Conservation (phyloP, 2,113 vertebrate species). For the Chloroceryle aenea region DNA sequence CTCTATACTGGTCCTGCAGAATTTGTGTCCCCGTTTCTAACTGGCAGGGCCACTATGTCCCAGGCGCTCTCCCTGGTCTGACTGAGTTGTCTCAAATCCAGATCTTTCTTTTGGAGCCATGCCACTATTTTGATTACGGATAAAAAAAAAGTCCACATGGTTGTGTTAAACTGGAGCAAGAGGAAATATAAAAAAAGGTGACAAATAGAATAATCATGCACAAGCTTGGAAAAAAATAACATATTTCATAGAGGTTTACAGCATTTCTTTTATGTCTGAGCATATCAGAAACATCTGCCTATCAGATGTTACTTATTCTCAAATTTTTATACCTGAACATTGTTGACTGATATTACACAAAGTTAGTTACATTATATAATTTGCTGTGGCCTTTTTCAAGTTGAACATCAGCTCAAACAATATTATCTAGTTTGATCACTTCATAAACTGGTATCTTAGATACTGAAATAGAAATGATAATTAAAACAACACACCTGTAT, state of each 20-base stretch:
- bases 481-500: not conserved
- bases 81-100: not conserved
- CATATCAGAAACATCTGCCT: no score
- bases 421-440: not conserved
- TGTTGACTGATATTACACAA: not conserved
- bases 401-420: not conserved
- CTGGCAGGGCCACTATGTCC: not conserved
- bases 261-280: not conserved
- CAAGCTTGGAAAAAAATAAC: not conserved
- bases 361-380: not conserved
- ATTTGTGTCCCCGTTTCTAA: not conserved
- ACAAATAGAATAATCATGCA: not conserved
- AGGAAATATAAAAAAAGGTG: not conserved
- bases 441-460: not conserved
- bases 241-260: not conserved
- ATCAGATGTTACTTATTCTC: not conserved
- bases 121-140: not conserved
- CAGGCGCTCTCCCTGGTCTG: not conserved
- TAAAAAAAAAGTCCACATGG: not conserved
- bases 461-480: not conserved
- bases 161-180: not conserved
- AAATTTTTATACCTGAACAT: not conserved
- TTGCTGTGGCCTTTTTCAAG: not conserved
- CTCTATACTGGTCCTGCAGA: not conserved
- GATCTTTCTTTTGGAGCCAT: not conserved